A percentile compares a stretch with the other conserved stretches of the same genome.
Evolutionary conservation across 2,888 invertebrate genomes (phyloP).

Genomic region (Nomada hirtipes): DNA sequence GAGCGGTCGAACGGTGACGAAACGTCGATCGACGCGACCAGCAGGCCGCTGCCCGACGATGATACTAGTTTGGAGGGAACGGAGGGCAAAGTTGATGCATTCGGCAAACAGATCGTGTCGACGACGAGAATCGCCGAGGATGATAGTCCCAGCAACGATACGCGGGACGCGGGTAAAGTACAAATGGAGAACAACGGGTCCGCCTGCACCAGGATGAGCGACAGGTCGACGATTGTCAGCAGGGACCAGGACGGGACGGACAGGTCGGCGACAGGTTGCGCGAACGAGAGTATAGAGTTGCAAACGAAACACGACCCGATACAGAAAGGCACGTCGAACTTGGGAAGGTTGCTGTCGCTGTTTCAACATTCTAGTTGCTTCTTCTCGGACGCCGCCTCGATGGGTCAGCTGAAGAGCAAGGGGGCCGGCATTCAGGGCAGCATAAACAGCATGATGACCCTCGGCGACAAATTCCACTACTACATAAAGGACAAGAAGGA

Average conservation of each 20-base stretch:
- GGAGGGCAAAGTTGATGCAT: too few relatives aligned
- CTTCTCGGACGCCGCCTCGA: slow-evolving; percentile 85
- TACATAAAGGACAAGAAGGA: slow-evolving; percentile 73
- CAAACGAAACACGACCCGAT: slow-evolving; percentile 52
- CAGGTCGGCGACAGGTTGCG: slow-evolving; percentile 8
- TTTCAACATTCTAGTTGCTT: slow-evolving; percentile 88
- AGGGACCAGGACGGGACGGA: slow-evolving; percentile 17
- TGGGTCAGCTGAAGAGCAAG: slow-evolving; percentile 64
- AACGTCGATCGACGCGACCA: too few relatives aligned
- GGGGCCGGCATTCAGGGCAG: slow-evolving; percentile 71
- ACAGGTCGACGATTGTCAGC: slow-evolving; percentile 11
- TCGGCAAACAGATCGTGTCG: background rate
- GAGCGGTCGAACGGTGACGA: background rate
- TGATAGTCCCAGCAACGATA: slow-evolving; percentile 27
- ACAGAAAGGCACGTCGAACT: slow-evolving; percentile 85
- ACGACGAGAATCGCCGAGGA: slow-evolving; percentile 4
- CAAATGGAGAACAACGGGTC: too few relatives aligned
- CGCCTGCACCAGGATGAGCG: slow-evolving; percentile 2
- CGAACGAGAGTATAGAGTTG: slow-evolving; percentile 30
- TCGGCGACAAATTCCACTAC: slow-evolving; percentile 77
- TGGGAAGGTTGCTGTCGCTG: slow-evolving; percentile 88
- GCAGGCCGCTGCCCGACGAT: too few relatives aligned
- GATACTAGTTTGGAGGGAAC: too few relatives aligned
- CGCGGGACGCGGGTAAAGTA: slow-evolving; percentile 9
- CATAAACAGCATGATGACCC: slow-evolving; percentile 72